phyloP scores from a whole-genome alignment of 2,113 vertebrate genomes.

The Alouatta palliata region DNA sequence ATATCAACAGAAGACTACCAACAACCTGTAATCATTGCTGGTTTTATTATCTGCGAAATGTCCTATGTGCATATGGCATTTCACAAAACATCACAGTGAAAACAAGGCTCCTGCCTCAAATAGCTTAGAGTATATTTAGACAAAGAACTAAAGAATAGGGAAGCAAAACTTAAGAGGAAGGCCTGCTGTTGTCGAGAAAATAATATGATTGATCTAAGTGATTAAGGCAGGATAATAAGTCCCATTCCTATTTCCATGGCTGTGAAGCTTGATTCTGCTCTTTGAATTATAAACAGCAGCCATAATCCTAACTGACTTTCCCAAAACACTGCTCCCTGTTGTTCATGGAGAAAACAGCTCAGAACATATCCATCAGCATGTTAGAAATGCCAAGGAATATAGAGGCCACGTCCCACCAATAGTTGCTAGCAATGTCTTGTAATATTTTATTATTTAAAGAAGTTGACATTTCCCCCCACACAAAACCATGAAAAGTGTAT shows the following conservation, averaged over 20 bases:
- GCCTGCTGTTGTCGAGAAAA: conserved; percentile 34
- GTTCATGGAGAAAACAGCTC: not conserved
- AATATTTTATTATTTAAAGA: not conserved
- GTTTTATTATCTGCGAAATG: conserved; percentile 75
- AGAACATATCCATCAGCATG: not conserved
- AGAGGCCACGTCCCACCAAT: not conserved
- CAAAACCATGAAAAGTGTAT: conserved; percentile 14
- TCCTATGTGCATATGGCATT: conserved; percentile 67
- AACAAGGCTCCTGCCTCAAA: conserved; percentile 32
- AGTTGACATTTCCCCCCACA: not conserved
- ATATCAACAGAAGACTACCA: conserved; percentile 63
- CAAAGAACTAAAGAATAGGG: conserved; percentile 29
- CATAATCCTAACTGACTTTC: not conserved
- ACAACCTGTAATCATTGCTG: conserved; percentile 68
- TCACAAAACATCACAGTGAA: conserved; percentile 58
- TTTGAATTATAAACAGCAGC: not conserved
- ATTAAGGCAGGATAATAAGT: not conserved
- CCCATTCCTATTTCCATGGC: not conserved
- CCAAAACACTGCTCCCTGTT: not conserved
- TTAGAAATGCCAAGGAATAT: not conserved
- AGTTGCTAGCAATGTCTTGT: not conserved
- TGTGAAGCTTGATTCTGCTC: not conserved
- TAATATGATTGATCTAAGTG: not conserved
- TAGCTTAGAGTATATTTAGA: conserved; percentile 52
- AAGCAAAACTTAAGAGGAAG: conserved; percentile 15